Base-by-base conservation (phyloP, 2,888 invertebrate species). In the Leptinotarsa haldemani region DNA sequence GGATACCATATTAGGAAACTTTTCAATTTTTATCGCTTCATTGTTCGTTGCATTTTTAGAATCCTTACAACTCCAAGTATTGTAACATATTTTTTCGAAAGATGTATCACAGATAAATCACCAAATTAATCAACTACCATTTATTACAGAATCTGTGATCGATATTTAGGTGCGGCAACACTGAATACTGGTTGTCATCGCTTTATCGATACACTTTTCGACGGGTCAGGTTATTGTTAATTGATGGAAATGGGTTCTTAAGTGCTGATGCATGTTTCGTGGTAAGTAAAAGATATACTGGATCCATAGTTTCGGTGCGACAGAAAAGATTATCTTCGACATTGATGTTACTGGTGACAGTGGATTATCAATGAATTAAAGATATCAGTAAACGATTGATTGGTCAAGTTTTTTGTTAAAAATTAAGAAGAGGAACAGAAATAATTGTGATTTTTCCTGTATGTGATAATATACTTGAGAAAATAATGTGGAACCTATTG, bases 201-300 rank as follows among this genome's bases (percentile, higher is more conserved):
- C 46, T 40, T 68, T 68, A 68, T 68, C 68, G 68, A 68, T 68
- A 68, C 46, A 68, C 46, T 68, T 68, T 56, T 58, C 40, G 68
- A 68, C 68, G 56, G 68, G 56, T 20, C 68, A 7, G 72, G 56
- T 70, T 65, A 69, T 70, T 64, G 46, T 67, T 79, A 77, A 79
- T 79, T 78, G 79, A 78, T 79, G 79, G 78, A 76, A 77, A 76
- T 75, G 72, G 74, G 69, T 65, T 61, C 46, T 76, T 80, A 80
- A 80, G 78, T 80, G 78, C 78, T 74, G 74, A 78, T 79, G 73
- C 78, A 65, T 80, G 80, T 80, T 80, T 74, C 65, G 58, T 65
- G 18, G 65, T 64, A 66, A 73, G 76, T 71, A 66, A 63, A 50
- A 46, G 46, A 69, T 70, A 76, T 74, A 73, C 68, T 69, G 68